Percentiles rank a stretch among this genome's conserved stretches.
phyloP scores from a whole-genome alignment of 2,113 vertebrate genomes.

The Alectura lathami region DNA sequence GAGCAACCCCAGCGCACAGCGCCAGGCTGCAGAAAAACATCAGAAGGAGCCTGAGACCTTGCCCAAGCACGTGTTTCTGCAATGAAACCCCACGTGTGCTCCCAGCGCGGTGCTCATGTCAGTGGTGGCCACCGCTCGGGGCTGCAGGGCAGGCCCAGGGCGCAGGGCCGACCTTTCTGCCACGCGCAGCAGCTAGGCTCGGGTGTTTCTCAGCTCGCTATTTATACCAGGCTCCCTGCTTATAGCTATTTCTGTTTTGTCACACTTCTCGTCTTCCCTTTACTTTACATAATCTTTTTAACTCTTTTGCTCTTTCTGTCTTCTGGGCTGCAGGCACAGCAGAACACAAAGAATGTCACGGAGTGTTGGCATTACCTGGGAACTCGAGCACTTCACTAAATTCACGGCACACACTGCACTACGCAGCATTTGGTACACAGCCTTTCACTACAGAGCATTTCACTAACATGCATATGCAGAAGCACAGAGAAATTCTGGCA shows the following conservation, averaged over 20 bases:
- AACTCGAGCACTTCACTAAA: not conserved
- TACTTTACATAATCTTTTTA: not conserved
- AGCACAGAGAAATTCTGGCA: not conserved
- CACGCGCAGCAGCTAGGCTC: not conserved
- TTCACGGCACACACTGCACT: not conserved
- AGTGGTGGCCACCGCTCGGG: fast-evolving
- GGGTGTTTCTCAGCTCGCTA: not conserved
- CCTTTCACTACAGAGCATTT: not conserved
- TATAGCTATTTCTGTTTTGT: not conserved
- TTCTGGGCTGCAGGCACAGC: not conserved
- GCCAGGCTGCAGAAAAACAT: fast-evolving
- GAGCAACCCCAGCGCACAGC: not conserved
- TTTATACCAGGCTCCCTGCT: not conserved
- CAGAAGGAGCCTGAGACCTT: not conserved
- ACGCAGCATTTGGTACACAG: not conserved
- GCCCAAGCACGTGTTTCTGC: not conserved
- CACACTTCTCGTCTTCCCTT: not conserved
- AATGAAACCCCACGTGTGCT: fast-evolving
- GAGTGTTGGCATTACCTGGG: not conserved
- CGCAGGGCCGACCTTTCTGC: not conserved
- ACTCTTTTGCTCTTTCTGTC: not conserved
- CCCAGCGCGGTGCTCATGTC: fast-evolving
- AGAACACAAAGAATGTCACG: not conserved
- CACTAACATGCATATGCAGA: not conserved
- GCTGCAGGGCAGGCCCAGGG: not conserved